Base-by-base conservation (phyloP, 2,888 invertebrate genomes). In the Graphium colonna region DNA sequence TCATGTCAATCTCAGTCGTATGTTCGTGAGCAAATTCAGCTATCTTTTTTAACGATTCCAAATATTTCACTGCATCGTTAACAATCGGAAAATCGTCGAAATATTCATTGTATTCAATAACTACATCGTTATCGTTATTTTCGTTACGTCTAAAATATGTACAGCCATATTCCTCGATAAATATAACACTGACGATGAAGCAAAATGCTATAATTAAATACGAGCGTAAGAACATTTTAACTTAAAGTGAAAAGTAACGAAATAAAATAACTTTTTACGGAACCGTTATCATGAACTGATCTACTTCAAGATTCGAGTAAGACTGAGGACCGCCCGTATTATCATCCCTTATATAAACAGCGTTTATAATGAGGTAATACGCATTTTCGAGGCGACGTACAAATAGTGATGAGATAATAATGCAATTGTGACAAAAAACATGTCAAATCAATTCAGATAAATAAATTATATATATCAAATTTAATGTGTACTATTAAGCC, bases 1-100 rank as follows among this genome's bases (percentile, higher is more conserved):
- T 71, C 9, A 74, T 44, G 63, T 83, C 76, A 36, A 79, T 55
- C 26, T 70, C 62, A 42, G 65, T 17, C 57, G 63, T 67, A 57
- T 75, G 57, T 12, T 55, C 52, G 10, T 45, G 7, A 47, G 60
- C 63, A 64, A 73, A 82, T 7, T 67, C 56, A 12, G 72, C 50
- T 9, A 73, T 56, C 40, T 56, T 63, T 51, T 68, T 62, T 43
- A 83, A 56, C 2, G 68, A 58, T 13, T 55, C 51, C 38, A 75
- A 44, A 61, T 77, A 82, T 21, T 51, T 44, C 0, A 58, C 40
- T 36, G 80, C 61, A 59, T 82, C 75, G 12, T 53, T 39, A 40
- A 61, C 58, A 26, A 52, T 56, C 1, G 78, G 73, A 26, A 76
- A 63, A 38, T 69, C 62, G 3, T 18, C 42, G 42, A 51, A 48